These are phyloP conservation scores for Rhopalosiphum nymphaeae DNA, from an alignment of 2,888 invertebrate species.

Conservation along the genomic window DNA sequence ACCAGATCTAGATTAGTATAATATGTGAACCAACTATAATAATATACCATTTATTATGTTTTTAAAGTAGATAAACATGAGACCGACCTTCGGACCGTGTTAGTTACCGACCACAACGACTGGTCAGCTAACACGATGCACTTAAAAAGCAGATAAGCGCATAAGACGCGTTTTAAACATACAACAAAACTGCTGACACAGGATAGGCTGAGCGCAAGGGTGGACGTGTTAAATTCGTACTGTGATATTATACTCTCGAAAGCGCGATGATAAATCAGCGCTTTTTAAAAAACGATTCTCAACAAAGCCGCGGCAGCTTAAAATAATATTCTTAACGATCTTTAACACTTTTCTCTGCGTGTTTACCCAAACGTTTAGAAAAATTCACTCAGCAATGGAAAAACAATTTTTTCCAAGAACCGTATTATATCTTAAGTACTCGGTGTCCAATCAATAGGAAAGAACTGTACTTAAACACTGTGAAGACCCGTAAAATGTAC, in stretches of 20 bases:
- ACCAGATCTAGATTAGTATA: neutral
- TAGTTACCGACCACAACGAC: neutral
- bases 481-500: too few relatives aligned
- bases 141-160: neutral
- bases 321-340: neutral
- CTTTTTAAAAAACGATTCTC: neutral
- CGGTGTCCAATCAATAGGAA: neutral
- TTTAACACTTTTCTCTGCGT: neutral
- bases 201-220: neutral
- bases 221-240: neutral
- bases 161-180: neutral
- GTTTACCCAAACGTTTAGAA: neutral
- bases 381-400: neutral
- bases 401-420: neutral
- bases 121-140: neutral
- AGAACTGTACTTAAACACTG: neutral
- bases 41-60: neutral
- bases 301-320: neutral
- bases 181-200: neutral
- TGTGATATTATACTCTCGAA: neutral
- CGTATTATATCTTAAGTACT: neutral
- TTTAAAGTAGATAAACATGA: neutral
- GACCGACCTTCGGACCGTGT: neutral
- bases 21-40: neutral
- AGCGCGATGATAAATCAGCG: neutral